A percentile compares a stretch with the other conserved stretches of the same genome.
These are phyloP conservation scores for Hyperoodon ampullatus DNA, from an alignment of 2,113 vertebrate genomes.

Conservation along the genomic window DNA sequence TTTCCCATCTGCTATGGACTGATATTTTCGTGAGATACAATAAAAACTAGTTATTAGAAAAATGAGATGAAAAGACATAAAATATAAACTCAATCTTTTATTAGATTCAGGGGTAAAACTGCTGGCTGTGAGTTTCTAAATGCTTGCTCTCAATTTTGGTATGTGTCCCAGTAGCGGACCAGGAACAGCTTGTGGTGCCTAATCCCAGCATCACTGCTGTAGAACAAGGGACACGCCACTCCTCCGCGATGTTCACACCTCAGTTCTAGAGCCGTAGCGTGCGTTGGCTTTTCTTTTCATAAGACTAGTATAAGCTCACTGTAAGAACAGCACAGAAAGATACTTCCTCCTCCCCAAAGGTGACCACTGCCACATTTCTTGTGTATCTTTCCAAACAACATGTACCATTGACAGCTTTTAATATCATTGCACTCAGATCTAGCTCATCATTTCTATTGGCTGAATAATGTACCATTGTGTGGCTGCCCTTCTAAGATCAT, in stretches of 20 bases:
- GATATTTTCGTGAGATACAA: neutral
- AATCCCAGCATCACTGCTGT: neutral
- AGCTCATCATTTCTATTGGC: neutral
- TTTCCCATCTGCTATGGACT: neutral
- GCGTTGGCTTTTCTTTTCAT: neutral
- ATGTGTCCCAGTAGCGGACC: neutral
- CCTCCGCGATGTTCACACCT: neutral
- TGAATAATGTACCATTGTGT: neutral
- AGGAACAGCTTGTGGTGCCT: neutral
- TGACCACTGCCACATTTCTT: neutral
- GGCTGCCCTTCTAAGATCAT: neutral
- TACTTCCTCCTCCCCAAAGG: neutral
- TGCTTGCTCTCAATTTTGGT: neutral
- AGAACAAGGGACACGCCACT: too few relatives aligned
- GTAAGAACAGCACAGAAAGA: neutral
- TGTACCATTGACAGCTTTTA: neutral
- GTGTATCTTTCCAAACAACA: neutral
- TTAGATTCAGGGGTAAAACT: neutral
- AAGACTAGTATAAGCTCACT: neutral
- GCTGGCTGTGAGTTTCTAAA: too few relatives aligned
- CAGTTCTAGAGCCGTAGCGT: neutral
- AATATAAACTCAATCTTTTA: neutral
- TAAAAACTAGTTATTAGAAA: neutral
- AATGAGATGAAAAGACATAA: neutral
- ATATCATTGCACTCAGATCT: neutral